A percentile compares a stretch with the other conserved stretches of the same genome.
Evolutionary conservation across 2,797 vertebrate species (phyloP).

Genomic region (Masticophis lateralis): DNA sequence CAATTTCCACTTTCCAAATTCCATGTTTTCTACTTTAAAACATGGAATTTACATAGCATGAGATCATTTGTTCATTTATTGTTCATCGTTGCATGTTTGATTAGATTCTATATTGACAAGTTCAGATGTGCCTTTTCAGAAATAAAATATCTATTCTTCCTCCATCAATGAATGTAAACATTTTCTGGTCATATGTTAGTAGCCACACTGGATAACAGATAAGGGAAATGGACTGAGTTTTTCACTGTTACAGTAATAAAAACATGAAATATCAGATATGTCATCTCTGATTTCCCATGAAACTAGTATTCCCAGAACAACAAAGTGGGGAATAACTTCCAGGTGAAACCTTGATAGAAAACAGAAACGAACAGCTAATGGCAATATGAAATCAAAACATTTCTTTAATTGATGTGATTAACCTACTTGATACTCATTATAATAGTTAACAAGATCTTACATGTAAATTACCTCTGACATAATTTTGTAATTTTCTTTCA

Average conservation of each 20-base stretch:
- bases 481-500: not conserved
- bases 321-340: not conserved
- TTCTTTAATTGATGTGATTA: not conserved
- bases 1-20: not conserved
- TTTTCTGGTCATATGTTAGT: not conserved
- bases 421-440: not conserved
- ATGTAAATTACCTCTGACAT: not conserved
- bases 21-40: too few relatives aligned
- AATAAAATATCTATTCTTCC: not conserved
- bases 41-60: not conserved
- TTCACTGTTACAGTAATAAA: not conserved
- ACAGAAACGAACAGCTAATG: not conserved
- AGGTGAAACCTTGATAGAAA: not conserved
- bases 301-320: conserved; percentile 12
- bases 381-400: not conserved
- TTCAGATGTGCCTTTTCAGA: not conserved
- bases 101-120: not conserved
- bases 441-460: not conserved
- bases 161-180: not conserved
- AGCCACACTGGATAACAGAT: not conserved
- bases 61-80: not conserved
- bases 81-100: not conserved
- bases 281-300: not conserved
- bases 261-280: not conserved
- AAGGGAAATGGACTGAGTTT: not conserved